Conservation (phyloP, 2,113 vertebrate genomes). For the Poecile atricapillus region DNA sequence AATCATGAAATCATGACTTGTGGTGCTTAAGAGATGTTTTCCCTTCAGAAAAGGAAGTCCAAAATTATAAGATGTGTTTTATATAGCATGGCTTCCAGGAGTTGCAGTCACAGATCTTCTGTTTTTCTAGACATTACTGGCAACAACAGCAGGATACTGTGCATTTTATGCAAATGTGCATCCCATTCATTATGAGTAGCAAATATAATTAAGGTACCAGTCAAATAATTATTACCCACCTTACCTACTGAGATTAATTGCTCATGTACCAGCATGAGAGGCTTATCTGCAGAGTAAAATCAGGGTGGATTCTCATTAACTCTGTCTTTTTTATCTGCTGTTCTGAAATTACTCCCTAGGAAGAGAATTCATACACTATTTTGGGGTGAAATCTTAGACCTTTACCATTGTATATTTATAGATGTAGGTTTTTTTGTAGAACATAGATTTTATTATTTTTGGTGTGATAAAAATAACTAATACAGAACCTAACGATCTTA, state of each 20-base stretch:
- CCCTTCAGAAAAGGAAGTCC: neutral
- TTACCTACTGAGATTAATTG: constrained; percentile 23
- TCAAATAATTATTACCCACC: neutral
- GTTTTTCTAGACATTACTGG: neutral
- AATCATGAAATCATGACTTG: neutral
- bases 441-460: neutral
- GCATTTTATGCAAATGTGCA: constrained; percentile 19
- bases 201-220: neutral
- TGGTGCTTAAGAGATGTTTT: neutral
- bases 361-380: neutral
- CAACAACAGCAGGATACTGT: neutral
- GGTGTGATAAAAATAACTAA: neutral
- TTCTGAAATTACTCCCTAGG: neutral
- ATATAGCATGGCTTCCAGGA: neutral
- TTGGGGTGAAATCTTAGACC: neutral
- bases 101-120: neutral
- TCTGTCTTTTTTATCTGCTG: neutral
- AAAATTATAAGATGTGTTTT: neutral
- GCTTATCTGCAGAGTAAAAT: neutral
- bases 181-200: neutral
- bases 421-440: neutral
- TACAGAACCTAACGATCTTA: neutral
- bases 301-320: neutral
- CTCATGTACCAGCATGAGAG: constrained; percentile 2
- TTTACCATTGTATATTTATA: neutral